phyloP scores from a whole-genome alignment of 2,797 vertebrate genomes.

The Choloepus didactylus region DNA sequence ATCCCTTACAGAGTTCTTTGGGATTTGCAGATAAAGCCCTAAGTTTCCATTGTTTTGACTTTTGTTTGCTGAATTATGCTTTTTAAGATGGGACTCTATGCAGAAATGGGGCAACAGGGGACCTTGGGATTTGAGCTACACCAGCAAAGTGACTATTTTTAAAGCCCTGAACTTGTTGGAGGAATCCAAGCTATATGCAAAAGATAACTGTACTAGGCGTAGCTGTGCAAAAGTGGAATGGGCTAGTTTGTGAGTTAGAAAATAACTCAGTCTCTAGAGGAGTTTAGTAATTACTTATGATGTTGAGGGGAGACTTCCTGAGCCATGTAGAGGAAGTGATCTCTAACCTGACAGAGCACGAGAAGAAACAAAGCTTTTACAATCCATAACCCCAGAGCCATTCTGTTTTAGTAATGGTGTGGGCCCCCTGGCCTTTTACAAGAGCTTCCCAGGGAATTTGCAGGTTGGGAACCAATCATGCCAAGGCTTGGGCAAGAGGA shows the following conservation, averaged over 20 bases:
- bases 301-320: not conserved
- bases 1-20: not conserved
- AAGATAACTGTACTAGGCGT: not conserved
- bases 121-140: not conserved
- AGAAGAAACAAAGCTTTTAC: not conserved
- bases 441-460: not conserved
- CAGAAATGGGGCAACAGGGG: not conserved
- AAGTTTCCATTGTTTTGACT: not conserved
- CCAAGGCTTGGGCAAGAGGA: not conserved
- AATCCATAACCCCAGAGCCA: not conserved
- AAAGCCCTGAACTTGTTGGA: not conserved
- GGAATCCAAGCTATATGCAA: not conserved
- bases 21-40: not conserved
- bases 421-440: not conserved
- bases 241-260: not conserved
- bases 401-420: not conserved
- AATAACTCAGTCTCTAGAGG: not conserved
- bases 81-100: not conserved
- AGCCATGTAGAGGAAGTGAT: not conserved
- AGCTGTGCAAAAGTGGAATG: not conserved
- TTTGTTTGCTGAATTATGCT: not conserved
- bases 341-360: not conserved
- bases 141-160: not conserved
- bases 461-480: not conserved
- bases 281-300: not conserved